phyloP scores from a whole-genome alignment of 1,140 invertebrate genomes.

The Sycophila sp. region DNA sequence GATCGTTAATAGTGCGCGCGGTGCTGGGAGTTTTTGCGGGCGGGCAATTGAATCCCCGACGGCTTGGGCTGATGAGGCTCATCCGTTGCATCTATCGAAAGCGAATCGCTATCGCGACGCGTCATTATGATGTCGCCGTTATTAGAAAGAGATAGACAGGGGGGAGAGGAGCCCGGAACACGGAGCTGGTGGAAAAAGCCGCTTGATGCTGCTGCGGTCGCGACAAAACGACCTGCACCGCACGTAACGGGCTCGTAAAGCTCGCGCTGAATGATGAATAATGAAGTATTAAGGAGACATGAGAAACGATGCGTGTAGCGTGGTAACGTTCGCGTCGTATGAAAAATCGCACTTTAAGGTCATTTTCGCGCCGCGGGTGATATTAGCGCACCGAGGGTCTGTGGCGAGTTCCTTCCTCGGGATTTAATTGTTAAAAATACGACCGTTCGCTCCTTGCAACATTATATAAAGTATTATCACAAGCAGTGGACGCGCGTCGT shows the following conservation, averaged over 20 bases:
- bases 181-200: background rate
- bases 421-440: slow-evolving; percentile 50
- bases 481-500: no score
- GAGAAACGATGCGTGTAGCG: slow-evolving; percentile 30
- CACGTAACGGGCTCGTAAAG: slow-evolving; percentile 35
- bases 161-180: no score
- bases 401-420: slow-evolving; percentile 17
- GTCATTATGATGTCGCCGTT: background rate
- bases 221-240: background rate
- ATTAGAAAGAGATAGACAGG: background rate
- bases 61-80: slow-evolving; percentile 30
- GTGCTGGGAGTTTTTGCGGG: background rate
- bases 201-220: slow-evolving; percentile 1
- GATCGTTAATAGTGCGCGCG: background rate
- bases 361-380: slow-evolving; percentile 22
- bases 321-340: background rate
- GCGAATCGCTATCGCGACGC: slow-evolving; percentile 40
- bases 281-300: slow-evolving; percentile 39
- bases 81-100: background rate
- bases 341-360: slow-evolving; percentile 14
- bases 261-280: slow-evolving; percentile 36
- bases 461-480: no score
- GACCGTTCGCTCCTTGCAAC: slow-evolving; percentile 6
- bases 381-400: background rate
- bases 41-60: slow-evolving; percentile 12